phyloP scores from a whole-genome alignment of 2,888 invertebrate species.

The Bimastos eiseni region DNA sequence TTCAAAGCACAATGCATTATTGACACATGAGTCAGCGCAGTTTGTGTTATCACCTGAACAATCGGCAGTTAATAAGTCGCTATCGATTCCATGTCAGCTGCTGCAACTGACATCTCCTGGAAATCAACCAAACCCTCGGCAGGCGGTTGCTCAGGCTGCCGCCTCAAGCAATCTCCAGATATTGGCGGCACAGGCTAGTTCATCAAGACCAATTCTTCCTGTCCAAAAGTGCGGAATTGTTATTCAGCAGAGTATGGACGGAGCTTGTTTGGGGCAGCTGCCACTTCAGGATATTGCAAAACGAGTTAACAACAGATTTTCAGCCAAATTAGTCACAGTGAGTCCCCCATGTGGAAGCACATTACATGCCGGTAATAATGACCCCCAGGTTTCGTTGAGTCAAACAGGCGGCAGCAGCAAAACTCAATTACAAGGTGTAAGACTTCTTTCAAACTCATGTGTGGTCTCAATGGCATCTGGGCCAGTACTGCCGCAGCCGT shows the following conservation, averaged over 20 bases:
- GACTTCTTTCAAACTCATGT: constrained; percentile 3
- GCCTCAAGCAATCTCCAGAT: background rate
- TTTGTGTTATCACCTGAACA: background rate
- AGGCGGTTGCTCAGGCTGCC: background rate
- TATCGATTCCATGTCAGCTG: background rate
- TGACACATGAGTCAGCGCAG: background rate
- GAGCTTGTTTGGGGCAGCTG: background rate
- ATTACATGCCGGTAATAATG: background rate
- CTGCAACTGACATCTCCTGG: background rate
- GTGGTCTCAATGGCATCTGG: background rate
- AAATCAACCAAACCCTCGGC: background rate
- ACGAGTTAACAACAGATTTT: background rate
- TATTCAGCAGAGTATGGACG: background rate
- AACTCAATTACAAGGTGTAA: background rate
- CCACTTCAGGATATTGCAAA: background rate
- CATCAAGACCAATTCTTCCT: background rate
- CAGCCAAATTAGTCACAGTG: background rate
- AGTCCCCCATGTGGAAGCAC: background rate
- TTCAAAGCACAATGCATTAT: background rate
- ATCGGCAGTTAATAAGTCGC: background rate
- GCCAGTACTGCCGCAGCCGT: background rate
- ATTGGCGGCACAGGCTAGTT: background rate
- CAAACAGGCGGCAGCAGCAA: background rate
- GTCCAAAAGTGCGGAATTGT: background rate
- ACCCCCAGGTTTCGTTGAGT: background rate